A percentile compares a stretch with the other conserved stretches of the same genome.
Conservation (phyloP, 2,888 invertebrate genomes). For the Ophioninae sp. region DNA sequence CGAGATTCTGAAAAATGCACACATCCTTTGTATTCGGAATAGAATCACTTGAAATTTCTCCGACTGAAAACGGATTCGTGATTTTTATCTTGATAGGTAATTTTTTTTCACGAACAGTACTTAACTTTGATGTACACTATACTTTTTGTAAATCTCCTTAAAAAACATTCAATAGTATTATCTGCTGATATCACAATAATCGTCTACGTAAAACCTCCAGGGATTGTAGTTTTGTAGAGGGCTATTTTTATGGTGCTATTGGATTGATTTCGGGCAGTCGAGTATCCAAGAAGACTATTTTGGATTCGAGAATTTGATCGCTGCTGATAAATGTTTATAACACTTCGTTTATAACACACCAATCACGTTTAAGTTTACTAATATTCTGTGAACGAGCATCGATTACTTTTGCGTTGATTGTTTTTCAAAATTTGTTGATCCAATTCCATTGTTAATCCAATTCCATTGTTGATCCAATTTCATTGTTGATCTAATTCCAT, state of each 20-base stretch:
- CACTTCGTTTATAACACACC: not conserved
- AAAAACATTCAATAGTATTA: not conserved
- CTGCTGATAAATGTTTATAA: not conserved
- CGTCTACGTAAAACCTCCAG: too few relatives aligned
- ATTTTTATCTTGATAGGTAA: not conserved
- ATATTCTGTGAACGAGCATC: constrained; percentile 11
- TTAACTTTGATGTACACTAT: not conserved
- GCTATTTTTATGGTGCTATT: not conserved
- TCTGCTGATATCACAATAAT: not conserved
- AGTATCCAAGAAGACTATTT: not conserved
- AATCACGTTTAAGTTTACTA: not conserved
- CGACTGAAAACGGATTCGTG: not conserved
- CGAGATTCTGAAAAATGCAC: not conserved
- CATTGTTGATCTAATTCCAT: too few relatives aligned
- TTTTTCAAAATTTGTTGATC: not conserved
- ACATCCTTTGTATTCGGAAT: not conserved
- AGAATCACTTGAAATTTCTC: not conserved
- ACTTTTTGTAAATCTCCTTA: not conserved
- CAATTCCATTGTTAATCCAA: too few relatives aligned
- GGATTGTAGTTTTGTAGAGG: not conserved
- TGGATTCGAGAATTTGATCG: not conserved
- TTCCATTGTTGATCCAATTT: too few relatives aligned
- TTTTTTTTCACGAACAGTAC: not conserved
- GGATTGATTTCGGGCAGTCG: not conserved
- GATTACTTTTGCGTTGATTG: constrained; percentile 11